A percentile compares a stretch with the other conserved stretches of the same genome.
Evolutionary conservation across 1,140 invertebrate genomes (phyloP).

Genomic region (Melanaphis sacchari): DNA sequence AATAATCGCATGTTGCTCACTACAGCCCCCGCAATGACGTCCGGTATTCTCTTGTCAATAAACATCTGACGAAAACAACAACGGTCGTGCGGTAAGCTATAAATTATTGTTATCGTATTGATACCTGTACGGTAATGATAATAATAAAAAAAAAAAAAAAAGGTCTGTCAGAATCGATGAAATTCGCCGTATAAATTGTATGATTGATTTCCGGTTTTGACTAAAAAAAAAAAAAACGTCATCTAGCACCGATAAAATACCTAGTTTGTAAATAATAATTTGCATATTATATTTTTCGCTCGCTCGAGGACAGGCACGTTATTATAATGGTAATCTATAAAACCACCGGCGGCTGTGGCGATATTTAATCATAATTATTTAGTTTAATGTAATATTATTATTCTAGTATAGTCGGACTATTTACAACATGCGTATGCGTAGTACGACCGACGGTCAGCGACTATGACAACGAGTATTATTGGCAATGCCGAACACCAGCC

Average conservation of each 20-base stretch:
- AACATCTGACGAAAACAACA: background rate
- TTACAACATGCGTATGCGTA: too few relatives aligned
- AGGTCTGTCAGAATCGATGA: background rate
- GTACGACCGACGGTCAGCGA: too few relatives aligned
- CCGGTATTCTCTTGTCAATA: background rate
- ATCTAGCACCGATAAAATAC: background rate
- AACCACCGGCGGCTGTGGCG: background rate
- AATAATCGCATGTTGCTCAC: conserved; percentile 7
- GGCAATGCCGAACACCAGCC: background rate
- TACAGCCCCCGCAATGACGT: background rate
- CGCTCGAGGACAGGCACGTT: background rate
- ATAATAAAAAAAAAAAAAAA: background rate
- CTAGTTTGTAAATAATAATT: conserved; percentile 7
- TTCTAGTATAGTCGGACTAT: background rate
- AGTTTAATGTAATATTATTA: background rate
- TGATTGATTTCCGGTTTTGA: background rate
- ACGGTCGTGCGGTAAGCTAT: background rate
- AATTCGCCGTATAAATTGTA: background rate
- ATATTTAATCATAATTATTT: background rate
- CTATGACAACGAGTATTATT: background rate
- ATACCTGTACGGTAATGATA: too few relatives aligned
- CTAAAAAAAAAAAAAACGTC: too few relatives aligned
- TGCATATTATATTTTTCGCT: conserved; percentile 16
- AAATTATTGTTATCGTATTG: background rate
- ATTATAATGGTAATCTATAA: background rate